Evolutionary conservation across 2,113 vertebrate genomes (phyloP), one percentile per base, ranked within the genome.

Genomic region (Perognathus longimembris): DNA sequence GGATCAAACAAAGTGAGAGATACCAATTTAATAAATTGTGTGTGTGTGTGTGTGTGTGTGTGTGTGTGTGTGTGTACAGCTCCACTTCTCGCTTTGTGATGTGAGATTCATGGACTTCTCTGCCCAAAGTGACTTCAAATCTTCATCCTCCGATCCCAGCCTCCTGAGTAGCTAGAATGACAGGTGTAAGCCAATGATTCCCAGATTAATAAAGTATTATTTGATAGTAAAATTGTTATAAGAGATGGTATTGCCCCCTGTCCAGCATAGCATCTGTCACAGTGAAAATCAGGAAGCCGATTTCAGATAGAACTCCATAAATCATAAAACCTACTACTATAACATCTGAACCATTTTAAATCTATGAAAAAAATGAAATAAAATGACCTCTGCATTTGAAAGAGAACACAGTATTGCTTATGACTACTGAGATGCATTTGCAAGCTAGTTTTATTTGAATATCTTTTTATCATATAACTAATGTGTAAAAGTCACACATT

Each of bases 371-470:
- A 89, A 88, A 63, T 14, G 4, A 90, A 85, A 85, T 8, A 2
- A 73, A 59, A 54, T 21, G 26, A 26, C 3, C 42, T 82, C 22
- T 69, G 42, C n/a, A 78, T 86, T 88, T 26, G 40, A 86, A 89
- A 81, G 40, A 67, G 38, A 30, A 79, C 3, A 85, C 40, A 82
- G 3, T 21, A 81, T 30, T 82, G 75, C 57, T 3, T 85, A 88
- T 83, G 30, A 82, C 3, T 57, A 30, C 5, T n/a, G 32, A 12
- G 10, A 42, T 38, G 8, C 26, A 94, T 71, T 40, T 45, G 1
- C 64, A 95, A 73, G 17, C 22, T 89, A 67, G 69, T 84, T 93
- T 84, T 69, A 57, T 32, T 70, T 21, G 82, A 85, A 86, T 17
- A 82, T 77, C 32, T 94, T 50, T 83, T 45, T 54, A 85, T 42